Evolutionary conservation across 1,140 invertebrate genomes (phyloP).

Genomic region (Augochlora pura): DNA sequence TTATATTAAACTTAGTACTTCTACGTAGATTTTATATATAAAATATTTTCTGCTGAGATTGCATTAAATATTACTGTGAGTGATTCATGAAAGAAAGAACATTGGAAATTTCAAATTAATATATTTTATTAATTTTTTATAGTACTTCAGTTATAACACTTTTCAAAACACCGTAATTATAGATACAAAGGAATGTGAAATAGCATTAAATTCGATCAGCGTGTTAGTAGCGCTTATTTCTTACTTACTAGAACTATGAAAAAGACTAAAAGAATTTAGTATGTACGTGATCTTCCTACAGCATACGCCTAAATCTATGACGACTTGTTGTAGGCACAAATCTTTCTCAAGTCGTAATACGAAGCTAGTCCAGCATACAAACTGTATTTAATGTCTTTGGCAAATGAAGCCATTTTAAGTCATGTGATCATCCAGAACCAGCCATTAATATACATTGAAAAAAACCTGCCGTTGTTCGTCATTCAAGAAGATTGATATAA

Average conservation of each 20-base stretch:
- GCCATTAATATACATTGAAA: conserved; percentile 56
- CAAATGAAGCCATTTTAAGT: conserved; percentile 63
- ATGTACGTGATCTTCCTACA: conserved; percentile 55
- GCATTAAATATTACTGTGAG: background rate
- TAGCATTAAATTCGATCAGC: background rate
- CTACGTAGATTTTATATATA: conserved; percentile 14
- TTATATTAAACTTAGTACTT: conserved; percentile 16
- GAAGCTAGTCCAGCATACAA: conserved; percentile 73
- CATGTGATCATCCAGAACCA: conserved; percentile 60
- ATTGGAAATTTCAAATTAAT: background rate
- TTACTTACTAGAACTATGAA: conserved; percentile 17
- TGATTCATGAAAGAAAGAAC: background rate
- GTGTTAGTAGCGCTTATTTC: background rate
- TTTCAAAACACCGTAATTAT: background rate
- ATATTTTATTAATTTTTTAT: conserved; percentile 32
- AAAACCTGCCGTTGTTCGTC: conserved; percentile 43
- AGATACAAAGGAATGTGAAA: background rate
- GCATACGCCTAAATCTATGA: conserved; percentile 63
- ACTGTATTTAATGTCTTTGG: conserved; percentile 69
- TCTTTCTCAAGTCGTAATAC: conserved; percentile 65
- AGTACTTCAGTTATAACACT: conserved; percentile 1
- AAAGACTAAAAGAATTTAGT: conserved; percentile 16
- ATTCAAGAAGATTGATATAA: conserved; percentile 46
- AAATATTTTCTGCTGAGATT: conserved; percentile 20
- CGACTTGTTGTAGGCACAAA: conserved; percentile 60